Base-by-base conservation (phyloP, 1,140 invertebrate genomes). In the Trichogramma pretiosum region DNA sequence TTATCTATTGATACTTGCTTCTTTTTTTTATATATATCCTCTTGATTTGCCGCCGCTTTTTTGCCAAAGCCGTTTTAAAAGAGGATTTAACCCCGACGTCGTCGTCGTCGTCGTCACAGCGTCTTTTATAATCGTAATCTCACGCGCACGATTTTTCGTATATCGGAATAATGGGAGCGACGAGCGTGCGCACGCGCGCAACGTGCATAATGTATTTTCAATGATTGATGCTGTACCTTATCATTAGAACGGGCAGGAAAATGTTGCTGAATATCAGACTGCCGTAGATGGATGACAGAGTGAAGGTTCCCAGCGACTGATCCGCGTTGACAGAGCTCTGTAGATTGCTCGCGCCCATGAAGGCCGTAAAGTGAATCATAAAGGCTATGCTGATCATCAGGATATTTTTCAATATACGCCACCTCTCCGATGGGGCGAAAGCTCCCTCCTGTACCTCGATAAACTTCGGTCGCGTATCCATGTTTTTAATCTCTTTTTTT, bases 331-430 rank as follows among this genome's bases (percentile, higher is more conserved):
- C 74, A 0, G 82, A 84, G 59, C 81, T 84, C 62, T 87, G 87
- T 2, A 91, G 73, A 59, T 87, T 88, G 5, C 84, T 80, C 3
- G 87, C 78, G 2, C 84, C 83, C 68, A 88, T 84, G 63, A 87
- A 91, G 1, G 87, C 85, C 1, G 84, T 89, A 62, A 91, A 89
- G 28, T 88, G 80, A 28, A 89, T 73, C 75, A 88, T 83, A 62
- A 89, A 89, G 3, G 84, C 83, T 24, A 84, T 70, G 1, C 84
- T 83, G 11, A 89, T 77, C 16, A 85, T 71, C 19, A 85, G 59
- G 19, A 88, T 77, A 59, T 87, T 87, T 57, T 78, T 81, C 58
- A 81, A 76, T 53, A 87, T 85, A 10, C 81, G 70, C 69, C 76
- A 76, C 66, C 76, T 73, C 59, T 85, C 82, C 2, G 67, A 64